phyloP scores from a whole-genome alignment of 1,140 invertebrate genomes.

The Coenobita brevimanus region DNA sequence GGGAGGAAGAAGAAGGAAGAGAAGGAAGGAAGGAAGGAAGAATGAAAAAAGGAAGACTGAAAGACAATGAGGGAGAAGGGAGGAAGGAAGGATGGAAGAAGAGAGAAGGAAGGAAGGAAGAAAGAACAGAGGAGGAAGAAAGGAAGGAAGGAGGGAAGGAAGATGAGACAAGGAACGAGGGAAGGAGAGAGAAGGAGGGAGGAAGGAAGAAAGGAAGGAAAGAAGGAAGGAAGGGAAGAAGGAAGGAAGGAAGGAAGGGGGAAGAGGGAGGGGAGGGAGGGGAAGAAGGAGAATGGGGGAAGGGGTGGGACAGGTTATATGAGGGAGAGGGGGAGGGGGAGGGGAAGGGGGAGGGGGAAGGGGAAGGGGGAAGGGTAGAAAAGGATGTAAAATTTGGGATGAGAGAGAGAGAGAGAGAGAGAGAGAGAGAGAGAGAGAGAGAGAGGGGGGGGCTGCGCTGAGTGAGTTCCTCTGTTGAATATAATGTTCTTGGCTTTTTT shows the following conservation, averaged over 20 bases:
- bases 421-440: not conserved
- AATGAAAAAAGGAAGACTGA: not conserved
- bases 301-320: not conserved
- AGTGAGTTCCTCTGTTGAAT: not conserved
- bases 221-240: not conserved
- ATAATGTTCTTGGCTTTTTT: no score
- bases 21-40: not conserved
- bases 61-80: not conserved
- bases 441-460: not conserved
- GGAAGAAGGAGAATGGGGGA: not conserved
- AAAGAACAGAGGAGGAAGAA: not conserved
- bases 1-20: no score
- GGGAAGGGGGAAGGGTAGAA: not conserved
- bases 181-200: not conserved
- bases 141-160: constrained; percentile 12
- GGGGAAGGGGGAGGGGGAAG: not conserved
- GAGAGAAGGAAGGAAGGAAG: not conserved
- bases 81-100: not conserved
- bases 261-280: not conserved
- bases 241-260: not conserved
- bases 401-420: not conserved
- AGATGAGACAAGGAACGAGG: not conserved
- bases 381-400: not conserved
- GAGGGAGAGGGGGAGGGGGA: not conserved
- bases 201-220: constrained; percentile 2